Evolutionary conservation across 2,113 vertebrate species (phyloP).

Genomic region (Megaceryle maxima): DNA sequence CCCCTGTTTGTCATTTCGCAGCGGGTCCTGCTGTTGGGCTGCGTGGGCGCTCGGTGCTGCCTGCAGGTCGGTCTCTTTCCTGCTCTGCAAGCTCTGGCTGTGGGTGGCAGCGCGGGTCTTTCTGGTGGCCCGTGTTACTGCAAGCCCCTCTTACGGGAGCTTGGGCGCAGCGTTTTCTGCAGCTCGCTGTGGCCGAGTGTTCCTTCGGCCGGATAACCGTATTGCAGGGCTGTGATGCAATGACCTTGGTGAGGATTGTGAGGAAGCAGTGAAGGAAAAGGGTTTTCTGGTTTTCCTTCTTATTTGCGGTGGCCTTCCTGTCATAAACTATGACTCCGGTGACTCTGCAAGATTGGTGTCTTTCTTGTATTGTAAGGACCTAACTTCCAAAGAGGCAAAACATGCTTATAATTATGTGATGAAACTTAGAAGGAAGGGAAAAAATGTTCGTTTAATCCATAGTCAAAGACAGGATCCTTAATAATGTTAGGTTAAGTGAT

Average conservation of each 20-base stretch:
- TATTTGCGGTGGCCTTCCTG: neutral
- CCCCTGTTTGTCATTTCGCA: neutral
- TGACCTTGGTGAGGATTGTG: neutral
- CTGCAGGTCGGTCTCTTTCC: neutral
- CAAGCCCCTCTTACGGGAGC: neutral
- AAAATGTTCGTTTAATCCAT: neutral
- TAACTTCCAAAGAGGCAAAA: neutral
- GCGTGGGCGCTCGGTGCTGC: neutral
- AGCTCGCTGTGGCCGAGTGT: accelerated
- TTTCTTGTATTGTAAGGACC: neutral
- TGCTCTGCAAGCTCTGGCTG: accelerated
- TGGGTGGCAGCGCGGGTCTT: neutral
- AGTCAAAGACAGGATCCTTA: neutral
- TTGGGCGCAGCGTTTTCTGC: neutral
- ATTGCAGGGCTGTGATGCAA: accelerated
- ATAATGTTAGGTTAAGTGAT: neutral
- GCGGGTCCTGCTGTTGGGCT: neutral
- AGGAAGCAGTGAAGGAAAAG: neutral
- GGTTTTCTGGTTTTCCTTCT: neutral
- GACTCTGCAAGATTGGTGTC: slow-evolving; percentile 12
- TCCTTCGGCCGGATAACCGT: neutral
- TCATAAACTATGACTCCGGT: neutral
- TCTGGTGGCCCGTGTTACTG: accelerated
- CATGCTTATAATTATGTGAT: accelerated
- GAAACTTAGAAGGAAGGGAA: neutral